Conservation (phyloP, 2,888 invertebrate species). For the Zhuqinia jingwanae region DNA sequence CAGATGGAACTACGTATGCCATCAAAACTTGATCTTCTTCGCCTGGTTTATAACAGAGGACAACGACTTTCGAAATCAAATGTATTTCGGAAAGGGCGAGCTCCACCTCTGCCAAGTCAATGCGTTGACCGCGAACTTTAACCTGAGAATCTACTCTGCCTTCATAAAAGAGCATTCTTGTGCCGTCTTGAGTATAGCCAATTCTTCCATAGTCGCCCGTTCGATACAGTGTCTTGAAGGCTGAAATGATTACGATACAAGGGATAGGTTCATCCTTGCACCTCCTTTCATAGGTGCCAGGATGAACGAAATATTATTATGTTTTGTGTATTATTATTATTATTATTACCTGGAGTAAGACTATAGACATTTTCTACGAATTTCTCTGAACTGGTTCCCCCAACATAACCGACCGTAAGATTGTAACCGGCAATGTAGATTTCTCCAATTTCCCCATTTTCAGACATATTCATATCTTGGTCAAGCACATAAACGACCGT, state of each 20-base stretch:
- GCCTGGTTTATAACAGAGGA: slow-evolving; percentile 90
- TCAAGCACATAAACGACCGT: slow-evolving; percentile 91
- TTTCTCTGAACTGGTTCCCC: slow-evolving; percentile 74
- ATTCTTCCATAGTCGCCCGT: slow-evolving; percentile 77
- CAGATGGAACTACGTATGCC: slow-evolving; percentile 73
- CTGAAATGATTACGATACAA: background rate
- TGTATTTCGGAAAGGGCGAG: slow-evolving; percentile 84
- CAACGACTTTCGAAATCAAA: slow-evolving; percentile 88
- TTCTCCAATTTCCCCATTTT: slow-evolving; percentile 83
- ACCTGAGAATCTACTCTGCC: slow-evolving; percentile 83
- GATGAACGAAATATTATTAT: too few species aligned
- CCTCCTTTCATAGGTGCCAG: too few species aligned
- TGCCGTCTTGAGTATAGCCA: slow-evolving; percentile 65
- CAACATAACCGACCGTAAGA: slow-evolving; percentile 78
- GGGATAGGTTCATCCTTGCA: too few species aligned
- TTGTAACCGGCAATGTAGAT: slow-evolving; percentile 79
- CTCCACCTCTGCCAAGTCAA: slow-evolving; percentile 80
- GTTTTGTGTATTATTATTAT: too few species aligned
- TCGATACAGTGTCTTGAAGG: slow-evolving; percentile 61
- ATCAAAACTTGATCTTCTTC: slow-evolving; percentile 58
- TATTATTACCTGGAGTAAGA: background rate
- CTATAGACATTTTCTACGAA: slow-evolving; percentile 76
- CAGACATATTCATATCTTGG: slow-evolving; percentile 85
- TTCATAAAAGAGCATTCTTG: slow-evolving; percentile 62
- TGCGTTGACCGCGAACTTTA: slow-evolving; percentile 92